Evolutionary conservation across 2,797 vertebrate genomes (phyloP).

Genomic region (Pipistrellus nathusii): DNA sequence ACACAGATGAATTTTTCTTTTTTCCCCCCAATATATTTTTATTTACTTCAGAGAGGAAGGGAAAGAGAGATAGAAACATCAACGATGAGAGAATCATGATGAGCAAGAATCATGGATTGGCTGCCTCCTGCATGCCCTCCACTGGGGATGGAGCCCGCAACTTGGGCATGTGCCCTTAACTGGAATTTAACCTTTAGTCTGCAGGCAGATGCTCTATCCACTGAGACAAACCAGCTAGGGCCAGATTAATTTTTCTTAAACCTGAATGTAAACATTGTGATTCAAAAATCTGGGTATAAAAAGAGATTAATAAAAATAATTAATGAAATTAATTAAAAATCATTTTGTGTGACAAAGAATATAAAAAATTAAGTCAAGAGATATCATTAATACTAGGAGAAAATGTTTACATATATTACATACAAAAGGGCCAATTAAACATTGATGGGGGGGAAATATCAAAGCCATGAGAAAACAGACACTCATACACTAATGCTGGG

Average conservation of each 20-base stretch:
- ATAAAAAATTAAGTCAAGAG: slow-evolving; percentile 1
- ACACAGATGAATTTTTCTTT: neutral
- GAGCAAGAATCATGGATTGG: no score
- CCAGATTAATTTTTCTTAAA: slow-evolving; percentile 11
- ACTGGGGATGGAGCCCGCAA: no score
- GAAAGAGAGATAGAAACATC: no score
- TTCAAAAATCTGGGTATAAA: slow-evolving; percentile 30
- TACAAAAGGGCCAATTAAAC: neutral
- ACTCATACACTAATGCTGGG: neutral
- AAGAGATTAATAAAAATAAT: neutral
- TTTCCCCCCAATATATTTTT: no score
- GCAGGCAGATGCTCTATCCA: no score
- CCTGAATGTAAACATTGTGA: neutral
- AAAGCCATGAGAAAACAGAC: neutral
- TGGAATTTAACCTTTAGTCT: no score
- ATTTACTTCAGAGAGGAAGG: no score
- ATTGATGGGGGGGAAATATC: neutral
- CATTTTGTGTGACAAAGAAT: neutral
- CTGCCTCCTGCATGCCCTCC: no score
- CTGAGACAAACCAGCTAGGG: no score
- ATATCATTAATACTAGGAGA: neutral
- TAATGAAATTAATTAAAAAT: neutral
- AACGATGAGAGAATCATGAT: no score
- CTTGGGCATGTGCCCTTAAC: no score
- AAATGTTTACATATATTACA: neutral